Evolutionary conservation across 2,888 invertebrate species (phyloP).

Genomic region (Selenia dentaria): DNA sequence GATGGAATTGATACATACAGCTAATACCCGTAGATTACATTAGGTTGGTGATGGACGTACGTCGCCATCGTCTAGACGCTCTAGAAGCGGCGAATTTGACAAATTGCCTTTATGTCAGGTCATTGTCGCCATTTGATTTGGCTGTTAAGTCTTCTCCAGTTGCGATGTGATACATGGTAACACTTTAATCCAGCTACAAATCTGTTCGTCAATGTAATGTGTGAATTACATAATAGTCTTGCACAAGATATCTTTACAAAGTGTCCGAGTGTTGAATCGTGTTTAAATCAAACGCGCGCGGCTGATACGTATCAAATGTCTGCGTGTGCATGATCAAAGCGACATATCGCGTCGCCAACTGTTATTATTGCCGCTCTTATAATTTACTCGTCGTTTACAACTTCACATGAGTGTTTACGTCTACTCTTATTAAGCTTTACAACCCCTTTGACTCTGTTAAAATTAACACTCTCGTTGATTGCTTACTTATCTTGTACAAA

Average conservation of each 20-base stretch:
- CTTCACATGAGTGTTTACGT: constrained; percentile 32
- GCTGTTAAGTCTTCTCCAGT: too few relatives aligned
- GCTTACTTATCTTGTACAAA: constrained; percentile 23
- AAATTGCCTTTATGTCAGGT: constrained; percentile 34
- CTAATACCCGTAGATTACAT: constrained; percentile 27
- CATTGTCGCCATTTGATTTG: constrained; percentile 23
- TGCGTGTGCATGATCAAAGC: constrained; percentile 35
- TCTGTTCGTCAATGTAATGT: constrained; percentile 1
- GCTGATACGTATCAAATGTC: constrained; percentile 49
- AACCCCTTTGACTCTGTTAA: constrained; percentile 28
- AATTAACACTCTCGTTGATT: constrained; percentile 23
- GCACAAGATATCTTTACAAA: constrained; percentile 20
- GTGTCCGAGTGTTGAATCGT: constrained; percentile 39
- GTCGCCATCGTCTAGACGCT: constrained; percentile 20
- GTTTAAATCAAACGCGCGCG: constrained; percentile 44
- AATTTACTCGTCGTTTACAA: constrained; percentile 27
- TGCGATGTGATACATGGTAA: too few relatives aligned
- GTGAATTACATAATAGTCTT: constrained; percentile 15
- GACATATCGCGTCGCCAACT: constrained; percentile 29
- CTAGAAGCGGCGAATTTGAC: constrained; percentile 31
- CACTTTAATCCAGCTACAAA: too few relatives aligned
- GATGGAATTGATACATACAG: too few relatives aligned
- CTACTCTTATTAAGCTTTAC: constrained; percentile 28
- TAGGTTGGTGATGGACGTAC: constrained; percentile 28
- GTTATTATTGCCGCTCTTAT: constrained; percentile 27